Evolutionary conservation across 2,888 invertebrate species (phyloP), one percentile per base, ranked within the genome.

Genomic region (Ormyrus labotus): DNA sequence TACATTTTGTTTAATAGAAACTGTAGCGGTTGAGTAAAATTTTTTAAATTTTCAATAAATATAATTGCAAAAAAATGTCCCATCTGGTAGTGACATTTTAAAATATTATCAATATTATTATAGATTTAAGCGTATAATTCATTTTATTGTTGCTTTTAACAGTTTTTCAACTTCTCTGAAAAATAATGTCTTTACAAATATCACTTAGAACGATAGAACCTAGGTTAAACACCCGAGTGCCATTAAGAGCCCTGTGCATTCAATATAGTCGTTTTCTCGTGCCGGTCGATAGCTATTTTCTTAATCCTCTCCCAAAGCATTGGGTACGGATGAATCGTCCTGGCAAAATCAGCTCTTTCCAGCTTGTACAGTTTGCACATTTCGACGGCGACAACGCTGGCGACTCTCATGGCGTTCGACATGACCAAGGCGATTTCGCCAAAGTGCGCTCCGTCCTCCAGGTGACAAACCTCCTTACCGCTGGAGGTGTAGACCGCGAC

Each of bases 401-500:
- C 91, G 1, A 90, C 89, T 70, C 91, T 85, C 19, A 85, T 84
- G 53, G 89, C 88, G 45, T 89, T 87, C 1, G 89, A 88, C 88
- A 91, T 90, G 9, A 92, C 87, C 45, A 91, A 84, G 6, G 91
- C 90, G 67, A 91, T 88, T 84, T 92, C 92, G 0, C 92, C 91
- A 72, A 92, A 91, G 81, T 91, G 89, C 10, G 91, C 90, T 0
- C 92, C 91, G 74, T 91, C 91, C 76, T 90, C 88, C 60, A 92
- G 84, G 80, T 91, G 90, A 64, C 91, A 90, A 6, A 91, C 87
- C 79, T 91, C 91, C 71, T 87, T 89, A 0, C 93, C 93, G 0
- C 91, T 90, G 68, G 87, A 86, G 0, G 92, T 92, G 82, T 92
- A 92, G 74, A 93, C 91, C 0, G 93, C 92, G 1, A 93, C 93